phyloP scores from a whole-genome alignment of 2,888 invertebrate species.

The Ganaspis brasiliensis region DNA sequence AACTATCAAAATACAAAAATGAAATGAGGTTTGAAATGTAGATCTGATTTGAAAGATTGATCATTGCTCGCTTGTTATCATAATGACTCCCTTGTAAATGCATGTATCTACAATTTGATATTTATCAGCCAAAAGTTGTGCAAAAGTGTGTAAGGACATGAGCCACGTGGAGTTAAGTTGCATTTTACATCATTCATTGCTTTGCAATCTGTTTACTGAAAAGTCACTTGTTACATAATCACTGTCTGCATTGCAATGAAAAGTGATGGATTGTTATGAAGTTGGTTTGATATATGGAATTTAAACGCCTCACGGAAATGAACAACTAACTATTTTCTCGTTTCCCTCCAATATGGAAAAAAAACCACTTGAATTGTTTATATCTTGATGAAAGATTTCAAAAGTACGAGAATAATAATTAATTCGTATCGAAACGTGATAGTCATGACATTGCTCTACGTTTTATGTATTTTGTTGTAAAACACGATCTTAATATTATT shows the following conservation, averaged over 20 bases:
- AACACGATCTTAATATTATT: slow-evolving; percentile 8
- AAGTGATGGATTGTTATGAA: slow-evolving; percentile 36
- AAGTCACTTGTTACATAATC: slow-evolving; percentile 31
- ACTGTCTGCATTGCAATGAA: slow-evolving; percentile 34
- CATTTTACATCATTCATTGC: slow-evolving; percentile 38
- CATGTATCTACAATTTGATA: slow-evolving; percentile 1
- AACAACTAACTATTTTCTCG: neutral
- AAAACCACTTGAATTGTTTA: neutral
- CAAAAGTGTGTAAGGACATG: slow-evolving; percentile 17
- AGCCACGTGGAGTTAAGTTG: slow-evolving; percentile 9
- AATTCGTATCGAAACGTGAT: neutral
- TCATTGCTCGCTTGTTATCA: too few relatives aligned
- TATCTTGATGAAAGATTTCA: neutral
- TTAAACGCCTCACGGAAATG: slow-evolving; percentile 42
- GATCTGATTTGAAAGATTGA: too few relatives aligned
- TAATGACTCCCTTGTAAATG: too few relatives aligned
- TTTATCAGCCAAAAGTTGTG: slow-evolving; percentile 42
- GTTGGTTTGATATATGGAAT: slow-evolving; percentile 35
- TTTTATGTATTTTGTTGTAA: neutral
- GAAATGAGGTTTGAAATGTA: too few relatives aligned
- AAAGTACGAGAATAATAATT: neutral
- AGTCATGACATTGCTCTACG: neutral
- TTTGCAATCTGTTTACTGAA: slow-evolving; percentile 30
- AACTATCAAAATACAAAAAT: too few relatives aligned
- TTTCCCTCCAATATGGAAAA: neutral